Conservation (phyloP, 2,797 vertebrate species). For the Sardinella longiceps region DNA sequence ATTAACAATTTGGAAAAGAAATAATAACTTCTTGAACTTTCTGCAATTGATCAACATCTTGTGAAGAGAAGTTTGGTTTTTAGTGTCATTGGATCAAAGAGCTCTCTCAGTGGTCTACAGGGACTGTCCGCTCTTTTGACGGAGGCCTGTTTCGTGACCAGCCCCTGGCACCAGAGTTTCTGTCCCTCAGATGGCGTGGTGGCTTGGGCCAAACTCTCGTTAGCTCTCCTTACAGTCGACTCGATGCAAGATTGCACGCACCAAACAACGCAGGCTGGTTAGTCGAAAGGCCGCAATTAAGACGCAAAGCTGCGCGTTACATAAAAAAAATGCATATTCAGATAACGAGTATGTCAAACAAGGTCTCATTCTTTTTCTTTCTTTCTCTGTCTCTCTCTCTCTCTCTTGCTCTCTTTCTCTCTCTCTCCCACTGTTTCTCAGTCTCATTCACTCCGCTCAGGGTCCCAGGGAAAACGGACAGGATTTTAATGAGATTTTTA, state of each 20-base stretch:
- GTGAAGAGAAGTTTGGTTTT: too few species aligned
- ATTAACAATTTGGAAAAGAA: too few species aligned
- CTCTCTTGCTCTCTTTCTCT: background rate
- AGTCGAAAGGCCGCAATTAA: slow-evolving; percentile 77
- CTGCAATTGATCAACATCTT: too few species aligned
- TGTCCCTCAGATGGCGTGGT: background rate
- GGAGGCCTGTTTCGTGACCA: background rate
- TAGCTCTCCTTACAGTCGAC: slow-evolving; percentile 65
- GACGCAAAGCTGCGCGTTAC: slow-evolving; percentile 69
- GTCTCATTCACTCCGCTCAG: too few species aligned
- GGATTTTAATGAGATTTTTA: slow-evolving; percentile 87
- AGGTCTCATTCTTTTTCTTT: slow-evolving; percentile 45
- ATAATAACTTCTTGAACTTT: too few species aligned
- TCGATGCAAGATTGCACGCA: slow-evolving; percentile 73
- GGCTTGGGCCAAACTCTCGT: slow-evolving; percentile 63
- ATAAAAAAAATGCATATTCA: slow-evolving; percentile 82
- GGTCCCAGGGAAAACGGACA: slow-evolving; percentile 61
- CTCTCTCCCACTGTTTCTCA: background rate
- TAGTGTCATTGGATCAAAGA: too few species aligned
- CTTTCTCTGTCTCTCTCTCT: slow-evolving; percentile 57
- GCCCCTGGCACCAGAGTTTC: background rate
- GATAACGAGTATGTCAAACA: slow-evolving; percentile 85
- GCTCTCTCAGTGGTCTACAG: background rate
- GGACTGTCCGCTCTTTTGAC: background rate
- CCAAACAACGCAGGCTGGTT: slow-evolving; percentile 74